These are phyloP conservation scores for Dolichotis patagonum DNA, from an alignment of 2,113 vertebrate genomes.

Conservation along the genomic window DNA sequence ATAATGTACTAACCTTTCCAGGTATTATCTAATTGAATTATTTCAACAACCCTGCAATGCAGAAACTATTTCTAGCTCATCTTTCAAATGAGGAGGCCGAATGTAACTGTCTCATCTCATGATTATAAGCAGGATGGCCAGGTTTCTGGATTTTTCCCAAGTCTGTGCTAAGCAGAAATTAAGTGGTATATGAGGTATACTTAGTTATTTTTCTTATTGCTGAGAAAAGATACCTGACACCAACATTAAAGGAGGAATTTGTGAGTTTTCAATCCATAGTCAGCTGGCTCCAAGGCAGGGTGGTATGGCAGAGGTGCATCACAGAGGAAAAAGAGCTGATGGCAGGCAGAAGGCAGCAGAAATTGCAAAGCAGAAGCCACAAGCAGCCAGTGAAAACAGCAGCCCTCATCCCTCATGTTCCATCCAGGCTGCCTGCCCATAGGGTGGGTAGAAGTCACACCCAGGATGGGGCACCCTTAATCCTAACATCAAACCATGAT, in stretches of 20 bases:
- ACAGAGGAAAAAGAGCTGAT: not conserved
- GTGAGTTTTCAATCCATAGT: not conserved
- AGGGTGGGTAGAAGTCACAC: not conserved
- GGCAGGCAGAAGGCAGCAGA: too few species aligned
- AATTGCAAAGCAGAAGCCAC: not conserved
- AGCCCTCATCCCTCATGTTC: not conserved
- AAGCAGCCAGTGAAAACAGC: not conserved
- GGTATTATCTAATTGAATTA: conserved; percentile 39
- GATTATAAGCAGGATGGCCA: not conserved
- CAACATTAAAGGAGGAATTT: not conserved
- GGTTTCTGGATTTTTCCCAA: not conserved
- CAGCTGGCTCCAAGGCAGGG: not conserved
- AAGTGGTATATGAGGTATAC: not conserved
- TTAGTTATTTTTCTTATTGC: not conserved
- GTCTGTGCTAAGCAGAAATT: not conserved
- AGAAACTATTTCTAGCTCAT: not conserved
- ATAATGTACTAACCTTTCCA: not conserved
- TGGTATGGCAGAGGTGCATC: not conserved
- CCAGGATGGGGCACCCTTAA: not conserved
- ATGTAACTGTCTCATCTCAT: not conserved
- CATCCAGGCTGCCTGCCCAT: not conserved
- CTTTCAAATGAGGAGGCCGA: not conserved
- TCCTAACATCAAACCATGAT: not conserved
- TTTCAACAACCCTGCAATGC: not conserved
- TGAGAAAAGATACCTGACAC: not conserved